A percentile compares a stretch with the other conserved stretches of the same genome.
Evolutionary conservation across 2,113 vertebrate genomes (phyloP).

Genomic region (Ameiurus melas): DNA sequence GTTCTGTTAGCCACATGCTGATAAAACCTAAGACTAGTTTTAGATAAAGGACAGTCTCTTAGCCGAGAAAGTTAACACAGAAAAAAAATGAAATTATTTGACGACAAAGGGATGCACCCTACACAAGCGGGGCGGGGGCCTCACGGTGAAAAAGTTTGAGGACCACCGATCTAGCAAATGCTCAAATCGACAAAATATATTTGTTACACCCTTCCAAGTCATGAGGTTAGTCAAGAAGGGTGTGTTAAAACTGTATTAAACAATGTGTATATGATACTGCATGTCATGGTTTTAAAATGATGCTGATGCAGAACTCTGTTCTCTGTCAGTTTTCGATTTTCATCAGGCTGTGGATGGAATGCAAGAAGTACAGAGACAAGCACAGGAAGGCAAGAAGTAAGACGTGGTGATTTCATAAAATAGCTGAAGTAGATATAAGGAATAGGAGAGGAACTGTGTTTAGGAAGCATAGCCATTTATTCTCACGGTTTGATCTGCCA

Average conservation of each 20-base stretch:
- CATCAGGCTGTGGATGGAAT: constrained; percentile 95
- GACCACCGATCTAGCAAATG: no score
- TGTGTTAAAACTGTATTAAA: not conserved
- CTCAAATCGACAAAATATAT: not conserved
- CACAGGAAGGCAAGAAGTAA: constrained; percentile 96
- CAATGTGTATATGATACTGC: not conserved
- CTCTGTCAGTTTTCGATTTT: constrained; percentile 91
- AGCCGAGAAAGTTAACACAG: no score
- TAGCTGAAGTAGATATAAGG: not conserved
- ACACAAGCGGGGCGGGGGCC: no score
- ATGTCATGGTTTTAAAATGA: not conserved
- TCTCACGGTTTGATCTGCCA: constrained; percentile 7
- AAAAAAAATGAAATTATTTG: no score
- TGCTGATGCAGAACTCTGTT: constrained; percentile 7
- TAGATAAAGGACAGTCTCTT: no score
- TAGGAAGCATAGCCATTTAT: constrained; percentile 11
- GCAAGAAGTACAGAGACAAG: constrained; percentile 93
- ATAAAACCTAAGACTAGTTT: no score
- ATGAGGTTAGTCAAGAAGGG: not conserved
- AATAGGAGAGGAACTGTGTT: not conserved
- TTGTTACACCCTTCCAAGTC: not conserved
- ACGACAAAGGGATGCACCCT: no score
- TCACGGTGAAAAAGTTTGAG: no score
- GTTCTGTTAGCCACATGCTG: no score
- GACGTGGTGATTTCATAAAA: constrained; percentile 33